A percentile compares a stretch with the other conserved stretches of the same genome.
Conservation (phyloP, 2,888 invertebrate genomes). For the Torymus tubicola region DNA sequence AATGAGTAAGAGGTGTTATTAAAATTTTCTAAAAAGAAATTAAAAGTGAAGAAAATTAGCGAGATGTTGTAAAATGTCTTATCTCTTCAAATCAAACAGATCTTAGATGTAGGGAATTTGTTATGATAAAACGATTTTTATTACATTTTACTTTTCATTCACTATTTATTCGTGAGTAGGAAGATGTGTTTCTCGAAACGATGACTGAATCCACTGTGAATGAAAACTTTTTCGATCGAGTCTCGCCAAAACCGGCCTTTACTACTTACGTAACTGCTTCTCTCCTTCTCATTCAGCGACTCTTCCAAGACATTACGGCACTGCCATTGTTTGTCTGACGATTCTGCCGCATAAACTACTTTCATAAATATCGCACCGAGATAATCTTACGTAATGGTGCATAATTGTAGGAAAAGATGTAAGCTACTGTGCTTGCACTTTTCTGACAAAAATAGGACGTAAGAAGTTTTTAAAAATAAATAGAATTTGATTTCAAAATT, state of each 20-base stretch:
- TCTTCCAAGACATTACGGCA: slow-evolving; percentile 18
- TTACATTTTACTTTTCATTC: not conserved
- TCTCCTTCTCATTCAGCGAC: slow-evolving; percentile 38
- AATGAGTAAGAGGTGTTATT: too few relatives aligned
- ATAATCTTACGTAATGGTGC: not conserved
- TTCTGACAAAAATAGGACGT: too few relatives aligned
- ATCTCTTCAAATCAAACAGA: too few relatives aligned
- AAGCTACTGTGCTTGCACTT: too few relatives aligned
- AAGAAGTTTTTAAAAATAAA: too few relatives aligned
- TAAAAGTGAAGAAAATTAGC: too few relatives aligned
- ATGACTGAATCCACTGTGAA: slow-evolving; percentile 15
- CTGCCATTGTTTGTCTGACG: not conserved
- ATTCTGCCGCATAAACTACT: slow-evolving; percentile 1
- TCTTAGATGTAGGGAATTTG: too few relatives aligned
- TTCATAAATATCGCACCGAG: not conserved
- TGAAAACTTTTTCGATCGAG: slow-evolving; percentile 34
- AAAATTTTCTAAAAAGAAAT: too few relatives aligned
- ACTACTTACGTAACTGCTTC: slow-evolving; percentile 53
- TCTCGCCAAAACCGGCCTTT: slow-evolving; percentile 55
- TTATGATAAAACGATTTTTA: too few relatives aligned
- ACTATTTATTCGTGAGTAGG: not conserved
- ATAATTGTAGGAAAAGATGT: not conserved
- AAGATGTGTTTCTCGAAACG: not conserved
- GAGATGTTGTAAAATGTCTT: too few relatives aligned
- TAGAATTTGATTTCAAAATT: too few relatives aligned